A percentile compares a stretch with the other conserved stretches of the same genome.
These are phyloP conservation scores for Chalcis sispes DNA, from an alignment of 2,888 invertebrate genomes.

Conservation along the genomic window DNA sequence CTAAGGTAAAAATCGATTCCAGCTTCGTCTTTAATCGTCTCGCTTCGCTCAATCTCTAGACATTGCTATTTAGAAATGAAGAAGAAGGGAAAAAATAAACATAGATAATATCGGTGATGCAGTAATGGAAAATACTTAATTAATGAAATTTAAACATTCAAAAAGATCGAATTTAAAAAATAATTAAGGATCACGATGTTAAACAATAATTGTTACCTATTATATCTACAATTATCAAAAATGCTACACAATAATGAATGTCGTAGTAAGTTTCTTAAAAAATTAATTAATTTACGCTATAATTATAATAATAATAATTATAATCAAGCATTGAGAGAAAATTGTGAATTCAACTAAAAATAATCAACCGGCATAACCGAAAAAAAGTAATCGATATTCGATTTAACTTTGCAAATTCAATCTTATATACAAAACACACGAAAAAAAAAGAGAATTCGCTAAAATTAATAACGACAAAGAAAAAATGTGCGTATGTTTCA, in stretches of 20 bases:
- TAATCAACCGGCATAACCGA: not conserved
- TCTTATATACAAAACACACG: not conserved
- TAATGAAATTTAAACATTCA: not conserved
- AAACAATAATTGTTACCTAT: constrained; percentile 70
- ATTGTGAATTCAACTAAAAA: no score
- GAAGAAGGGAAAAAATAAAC: constrained; percentile 35
- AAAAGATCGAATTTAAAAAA: not conserved
- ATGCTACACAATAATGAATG: constrained; percentile 73
- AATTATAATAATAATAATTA: not conserved
- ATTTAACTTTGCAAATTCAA: not conserved
- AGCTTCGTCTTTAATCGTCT: constrained; percentile 62
- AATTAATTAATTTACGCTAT: constrained; percentile 53
- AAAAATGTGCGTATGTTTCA: not conserved
- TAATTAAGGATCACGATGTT: constrained; percentile 22
- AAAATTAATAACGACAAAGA: not conserved
- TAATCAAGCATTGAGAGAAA: no score
- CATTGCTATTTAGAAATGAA: constrained; percentile 59
- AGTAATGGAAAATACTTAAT: no score
- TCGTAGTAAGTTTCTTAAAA: constrained; percentile 65
- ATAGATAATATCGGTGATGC: no score
- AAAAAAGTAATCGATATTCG: no score
- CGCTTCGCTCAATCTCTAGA: constrained; percentile 68
- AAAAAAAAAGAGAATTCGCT: not conserved
- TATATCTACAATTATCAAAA: constrained; percentile 63
- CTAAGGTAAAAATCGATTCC: constrained; percentile 46